Evolutionary conservation across 1,140 invertebrate species (phyloP).

Genomic region (Brachionus sp.): DNA sequence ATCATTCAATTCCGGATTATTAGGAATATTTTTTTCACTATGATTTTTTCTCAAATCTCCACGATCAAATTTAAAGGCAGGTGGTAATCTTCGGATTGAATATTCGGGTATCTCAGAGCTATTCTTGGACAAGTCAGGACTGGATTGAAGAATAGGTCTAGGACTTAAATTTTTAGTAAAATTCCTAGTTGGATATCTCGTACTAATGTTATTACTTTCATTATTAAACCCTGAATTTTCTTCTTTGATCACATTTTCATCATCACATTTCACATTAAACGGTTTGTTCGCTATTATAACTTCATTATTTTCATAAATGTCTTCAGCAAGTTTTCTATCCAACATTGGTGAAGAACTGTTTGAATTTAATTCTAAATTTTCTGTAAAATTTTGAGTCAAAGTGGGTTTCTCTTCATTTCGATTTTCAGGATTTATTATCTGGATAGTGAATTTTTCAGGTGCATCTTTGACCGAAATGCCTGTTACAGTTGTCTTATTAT

Average conservation of each 20-base stretch:
- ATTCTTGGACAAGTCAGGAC: neutral
- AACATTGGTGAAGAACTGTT: neutral
- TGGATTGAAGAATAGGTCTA: neutral
- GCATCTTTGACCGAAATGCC: constrained; percentile 26
- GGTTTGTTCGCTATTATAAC: neutral
- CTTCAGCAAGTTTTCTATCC: neutral
- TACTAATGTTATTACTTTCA: neutral
- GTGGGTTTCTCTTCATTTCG: neutral
- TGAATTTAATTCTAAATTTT: neutral
- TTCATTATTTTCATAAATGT: neutral
- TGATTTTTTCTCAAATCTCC: neutral
- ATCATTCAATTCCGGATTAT: neutral
- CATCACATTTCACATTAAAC: neutral
- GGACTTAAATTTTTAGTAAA: neutral
- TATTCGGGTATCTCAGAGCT: neutral
- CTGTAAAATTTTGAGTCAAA: neutral
- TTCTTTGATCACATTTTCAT: neutral
- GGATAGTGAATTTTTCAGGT: constrained; percentile 13
- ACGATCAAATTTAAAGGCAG: neutral
- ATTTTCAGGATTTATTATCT: constrained; percentile 21
- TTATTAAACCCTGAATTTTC: neutral
- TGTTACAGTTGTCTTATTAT: constrained; percentile 28
- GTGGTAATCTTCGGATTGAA: neutral
- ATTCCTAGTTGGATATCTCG: neutral
- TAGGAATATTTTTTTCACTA: neutral